Evolutionary conservation across 1,140 invertebrate genomes (phyloP).

Genomic region (Epicauta chinensis): DNA sequence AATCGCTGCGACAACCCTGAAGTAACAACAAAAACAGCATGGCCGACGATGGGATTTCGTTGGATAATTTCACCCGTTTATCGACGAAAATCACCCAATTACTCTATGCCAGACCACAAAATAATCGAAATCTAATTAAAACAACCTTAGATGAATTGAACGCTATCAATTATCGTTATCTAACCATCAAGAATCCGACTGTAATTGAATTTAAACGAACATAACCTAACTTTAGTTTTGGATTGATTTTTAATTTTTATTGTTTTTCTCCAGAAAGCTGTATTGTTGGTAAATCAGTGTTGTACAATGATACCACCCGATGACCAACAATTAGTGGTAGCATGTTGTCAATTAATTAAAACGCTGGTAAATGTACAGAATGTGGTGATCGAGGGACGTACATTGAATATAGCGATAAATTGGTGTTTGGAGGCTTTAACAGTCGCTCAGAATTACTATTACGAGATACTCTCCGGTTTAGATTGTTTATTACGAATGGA

Average conservation of each 20-base stretch:
- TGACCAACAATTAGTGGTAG: slow-evolving; percentile 42
- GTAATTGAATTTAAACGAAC: slow-evolving; percentile 32
- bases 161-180: slow-evolving; percentile 40
- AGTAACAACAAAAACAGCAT: slow-evolving; percentile 5
- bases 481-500: slow-evolving; percentile 8
- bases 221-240: slow-evolving; percentile 17
- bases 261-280: slow-evolving; percentile 42
- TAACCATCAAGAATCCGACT: slow-evolving; percentile 37
- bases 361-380: slow-evolving; percentile 40
- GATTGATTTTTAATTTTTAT: slow-evolving; percentile 5
- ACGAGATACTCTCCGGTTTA: slow-evolving; percentile 3
- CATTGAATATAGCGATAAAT: slow-evolving; percentile 35
- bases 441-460: slow-evolving; percentile 17
- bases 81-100: slow-evolving; percentile 40
- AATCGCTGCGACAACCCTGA: too few species aligned
- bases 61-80: slow-evolving; percentile 33
- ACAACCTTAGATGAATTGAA: slow-evolving; percentile 43
- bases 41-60: slow-evolving; percentile 13
- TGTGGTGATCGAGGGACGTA: slow-evolving; percentile 37
- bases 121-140: slow-evolving; percentile 41
- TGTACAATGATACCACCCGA: slow-evolving; percentile 39
- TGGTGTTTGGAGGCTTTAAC: slow-evolving; percentile 43
- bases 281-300: slow-evolving; percentile 44
- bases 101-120: slow-evolving; percentile 34
- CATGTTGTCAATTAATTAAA: slow-evolving; percentile 42